Conservation (phyloP, 2,113 vertebrate genomes). For the Mastomys coucha region DNA sequence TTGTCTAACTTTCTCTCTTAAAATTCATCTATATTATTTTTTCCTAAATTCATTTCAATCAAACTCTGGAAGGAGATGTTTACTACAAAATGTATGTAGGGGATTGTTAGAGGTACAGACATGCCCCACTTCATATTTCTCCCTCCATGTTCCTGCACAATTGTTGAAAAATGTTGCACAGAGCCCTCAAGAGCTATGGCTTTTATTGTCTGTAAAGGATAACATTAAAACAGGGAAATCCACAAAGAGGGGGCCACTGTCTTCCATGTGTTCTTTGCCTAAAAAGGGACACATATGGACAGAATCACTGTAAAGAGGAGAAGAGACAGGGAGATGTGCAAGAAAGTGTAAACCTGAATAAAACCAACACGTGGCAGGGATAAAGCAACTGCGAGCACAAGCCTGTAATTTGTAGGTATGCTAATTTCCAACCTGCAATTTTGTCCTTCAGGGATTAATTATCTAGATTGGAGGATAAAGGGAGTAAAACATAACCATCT, state of each 20-base stretch:
- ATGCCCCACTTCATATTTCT: not conserved
- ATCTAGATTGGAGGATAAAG: not conserved
- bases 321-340: not conserved
- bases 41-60: not conserved
- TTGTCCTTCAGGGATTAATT: not conserved
- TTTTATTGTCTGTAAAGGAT: not conserved
- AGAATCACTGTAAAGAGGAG: not conserved
- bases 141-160: not conserved
- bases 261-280: not conserved
- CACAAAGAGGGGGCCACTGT: not conserved
- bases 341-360: not conserved
- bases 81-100: not conserved
- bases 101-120: not conserved
- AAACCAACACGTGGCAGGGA: not conserved
- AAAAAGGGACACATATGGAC: not conserved
- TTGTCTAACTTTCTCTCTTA: not conserved
- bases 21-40: not conserved
- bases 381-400: not conserved
- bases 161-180: not conserved
- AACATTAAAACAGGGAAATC: not conserved
- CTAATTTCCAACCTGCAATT: not conserved
- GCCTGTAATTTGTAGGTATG: conserved; percentile 22
- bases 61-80: conserved; percentile 1
- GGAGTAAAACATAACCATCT: not conserved
- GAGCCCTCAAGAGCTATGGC: not conserved